phyloP scores from a whole-genome alignment of 2,113 vertebrate species.

The Entomyzon cyanotis region DNA sequence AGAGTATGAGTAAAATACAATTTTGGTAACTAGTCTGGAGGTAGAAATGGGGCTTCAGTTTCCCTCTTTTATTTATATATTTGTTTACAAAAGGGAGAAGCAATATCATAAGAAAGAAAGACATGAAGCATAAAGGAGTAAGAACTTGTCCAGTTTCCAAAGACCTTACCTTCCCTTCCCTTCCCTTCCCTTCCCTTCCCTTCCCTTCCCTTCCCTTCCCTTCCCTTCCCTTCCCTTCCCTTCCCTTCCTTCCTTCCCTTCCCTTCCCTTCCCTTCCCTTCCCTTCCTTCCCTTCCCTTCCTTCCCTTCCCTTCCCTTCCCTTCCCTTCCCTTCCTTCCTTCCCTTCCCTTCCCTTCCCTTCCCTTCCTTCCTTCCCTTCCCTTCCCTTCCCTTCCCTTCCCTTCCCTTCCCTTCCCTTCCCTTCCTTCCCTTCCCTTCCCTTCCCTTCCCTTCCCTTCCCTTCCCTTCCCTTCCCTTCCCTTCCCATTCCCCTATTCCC shows the following conservation, averaged over 20 bases:
- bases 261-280: not conserved
- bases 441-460: not conserved
- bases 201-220: not conserved
- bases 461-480: too few species aligned
- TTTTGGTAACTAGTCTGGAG: not conserved
- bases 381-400: not conserved
- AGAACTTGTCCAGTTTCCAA: not conserved
- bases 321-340: not conserved
- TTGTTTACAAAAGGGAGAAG: not conserved
- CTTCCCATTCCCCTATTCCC: not conserved
- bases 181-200: not conserved
- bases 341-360: not conserved
- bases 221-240: not conserved
- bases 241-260: not conserved
- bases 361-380: not conserved
- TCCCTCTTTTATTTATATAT: not conserved
- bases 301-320: not conserved
- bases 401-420: too few species aligned
- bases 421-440: not conserved
- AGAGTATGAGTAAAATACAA: not conserved
- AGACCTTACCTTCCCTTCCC: not conserved
- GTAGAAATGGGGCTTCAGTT: not conserved
- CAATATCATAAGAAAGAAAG: not conserved
- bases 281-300: too few species aligned
- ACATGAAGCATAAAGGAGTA: not conserved